These are phyloP conservation scores for Drosophila serrata DNA, from an alignment of 1,140 invertebrate species.

Conservation along the genomic window DNA sequence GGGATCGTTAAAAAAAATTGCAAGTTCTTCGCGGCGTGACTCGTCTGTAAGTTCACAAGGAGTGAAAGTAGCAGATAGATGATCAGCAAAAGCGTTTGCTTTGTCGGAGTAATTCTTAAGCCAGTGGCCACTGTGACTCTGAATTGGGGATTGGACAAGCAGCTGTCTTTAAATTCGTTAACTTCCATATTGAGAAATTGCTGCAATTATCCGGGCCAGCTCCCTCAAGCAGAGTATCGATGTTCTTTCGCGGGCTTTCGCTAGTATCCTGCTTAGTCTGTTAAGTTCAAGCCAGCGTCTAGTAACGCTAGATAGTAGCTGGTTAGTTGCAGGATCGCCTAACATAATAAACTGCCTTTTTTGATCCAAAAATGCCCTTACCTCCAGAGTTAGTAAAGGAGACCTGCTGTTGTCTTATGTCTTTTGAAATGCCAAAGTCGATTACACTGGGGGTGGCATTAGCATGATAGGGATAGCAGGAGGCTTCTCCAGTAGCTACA, in stretches of 20 bases:
- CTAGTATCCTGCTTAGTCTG: no score
- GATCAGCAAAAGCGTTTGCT: neutral
- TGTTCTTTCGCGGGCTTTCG: no score
- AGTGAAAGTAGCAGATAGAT: no score
- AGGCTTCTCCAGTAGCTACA: slow-evolving; percentile 14
- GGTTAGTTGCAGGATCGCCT: neutral
- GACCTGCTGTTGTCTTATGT: neutral
- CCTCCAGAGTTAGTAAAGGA: slow-evolving; percentile 1
- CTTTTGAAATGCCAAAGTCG: slow-evolving; percentile 25
- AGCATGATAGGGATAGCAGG: neutral
- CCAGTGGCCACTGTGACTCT: neutral
- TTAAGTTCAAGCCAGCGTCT: no score
- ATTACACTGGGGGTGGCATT: slow-evolving; percentile 23
- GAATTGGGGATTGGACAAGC: slow-evolving; percentile 4
- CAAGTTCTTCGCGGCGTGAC: neutral
- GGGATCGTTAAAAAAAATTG: neutral
- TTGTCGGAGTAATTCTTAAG: neutral
- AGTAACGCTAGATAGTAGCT: no score
- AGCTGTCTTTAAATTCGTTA: slow-evolving; percentile 6
- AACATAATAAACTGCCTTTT: no score
- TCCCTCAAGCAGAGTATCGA: no score
- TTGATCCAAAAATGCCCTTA: slow-evolving; percentile 6
- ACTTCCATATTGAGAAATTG: neutral
- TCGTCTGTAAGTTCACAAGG: neutral
- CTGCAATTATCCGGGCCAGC: no score